Base-by-base conservation (phyloP, 2,888 invertebrate species). In the Eristalis pertinax region DNA sequence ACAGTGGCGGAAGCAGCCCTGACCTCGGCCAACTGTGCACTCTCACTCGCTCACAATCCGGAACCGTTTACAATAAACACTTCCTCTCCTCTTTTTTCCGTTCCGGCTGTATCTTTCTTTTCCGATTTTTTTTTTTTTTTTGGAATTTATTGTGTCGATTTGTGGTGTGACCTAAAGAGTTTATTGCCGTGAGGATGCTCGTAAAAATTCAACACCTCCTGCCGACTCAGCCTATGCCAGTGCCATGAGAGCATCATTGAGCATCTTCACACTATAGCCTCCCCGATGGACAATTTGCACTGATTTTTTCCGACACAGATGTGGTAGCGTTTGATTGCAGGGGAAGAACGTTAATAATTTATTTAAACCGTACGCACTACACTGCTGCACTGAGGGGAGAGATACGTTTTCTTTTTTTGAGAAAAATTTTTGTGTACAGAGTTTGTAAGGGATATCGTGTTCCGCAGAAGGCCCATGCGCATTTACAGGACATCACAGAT, bases 401-500 rank as follows among this genome's bases (percentile, higher is more conserved):
- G 60, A 7, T 38, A 22, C 19, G 1, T 8, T 10, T 32, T 5
- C 1, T 32, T 5, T 8, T 32, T 32, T 58, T 70, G 70, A 38
- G 24, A 60, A 63, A 50, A 50, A 50, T 19, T 43, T 63, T 70
- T 62, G 68, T 69, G 77, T 82, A 82, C 82, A 77, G 60, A 69
- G 62, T 74, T 86, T 73, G 50, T 62, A 77, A 64, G 76, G 73
- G 82, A 74, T 58, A 77, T 82, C 68, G 62, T 50, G 26, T 26
- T 63, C 29, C n/a, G 26, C 32, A 8, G 63, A 63, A 77, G 70
- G 74, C 38, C 82, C 74, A 75, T 86, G 86, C 86, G 86, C 86
- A 86, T 75, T 50, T 50, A 83, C 56, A 83, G 62, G 78, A 56
- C 67, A 79, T 74, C 86, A 78, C 83, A 70, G 78, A 83, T 86